Base-by-base conservation (phyloP, 2,888 invertebrate genomes). In the Hemithea aestivaria region DNA sequence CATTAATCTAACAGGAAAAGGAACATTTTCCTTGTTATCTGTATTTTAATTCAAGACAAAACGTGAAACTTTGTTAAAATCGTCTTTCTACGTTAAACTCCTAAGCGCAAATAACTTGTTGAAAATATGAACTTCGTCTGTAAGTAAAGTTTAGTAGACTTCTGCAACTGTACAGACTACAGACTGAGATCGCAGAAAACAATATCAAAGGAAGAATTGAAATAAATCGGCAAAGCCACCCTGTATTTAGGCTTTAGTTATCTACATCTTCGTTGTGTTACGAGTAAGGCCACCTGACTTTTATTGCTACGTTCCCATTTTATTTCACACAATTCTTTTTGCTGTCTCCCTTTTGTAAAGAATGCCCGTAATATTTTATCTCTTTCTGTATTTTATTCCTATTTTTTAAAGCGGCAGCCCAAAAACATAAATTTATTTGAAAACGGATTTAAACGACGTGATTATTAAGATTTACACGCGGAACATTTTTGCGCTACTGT, bases 241-340 rank as follows among this genome's bases (percentile, higher is more conserved):
- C n/a, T n/a, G n/a, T n/a, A n/a, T n/a, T n/a, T 16, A 16, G 16
- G 16, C 5, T 16, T 16, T 16, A 16, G 16, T 16, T 42, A 37
- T 41, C 42, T 40, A 47, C 49, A 43, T 40, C 25, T 39, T 35
- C 37, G 22, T 40, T 40, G 34, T 30, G 32, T 12, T 36, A 39
- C 30, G 41, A 56, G 46, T 57, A 45, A 35, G 33, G 38, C 46
- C 50, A 58, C 48, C 50, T 57, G 53, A 51, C 48, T 53, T 57
- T 54, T 62, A 58, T 53, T 51, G 35, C 41, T 29, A 32, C 45
- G 12, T 51, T 40, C 40, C 41, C 45, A 33, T 53, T 53, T 52
- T 58, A 53, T 57, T 53, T 51, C 37, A 33, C 41, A 6, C 45
- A 47, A 57, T 58, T 53, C 40, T 52, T 40, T 54, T 49, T 36